Evolutionary conservation across 2,113 vertebrate genomes (phyloP).

Genomic region (Agelaius tricolor): DNA sequence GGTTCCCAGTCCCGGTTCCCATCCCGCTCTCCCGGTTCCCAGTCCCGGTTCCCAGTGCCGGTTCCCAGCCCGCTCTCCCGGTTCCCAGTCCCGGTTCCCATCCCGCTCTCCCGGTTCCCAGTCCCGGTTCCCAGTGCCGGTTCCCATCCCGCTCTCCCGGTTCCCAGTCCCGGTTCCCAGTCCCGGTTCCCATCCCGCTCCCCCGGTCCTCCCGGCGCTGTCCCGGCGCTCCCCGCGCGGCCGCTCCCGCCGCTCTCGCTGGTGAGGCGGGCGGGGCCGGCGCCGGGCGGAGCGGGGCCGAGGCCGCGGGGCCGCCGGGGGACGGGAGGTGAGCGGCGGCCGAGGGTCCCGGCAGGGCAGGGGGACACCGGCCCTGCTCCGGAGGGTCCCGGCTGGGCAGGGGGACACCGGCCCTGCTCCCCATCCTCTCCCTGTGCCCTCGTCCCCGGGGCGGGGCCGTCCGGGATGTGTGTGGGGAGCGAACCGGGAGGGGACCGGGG

Average conservation of each 20-base stretch:
- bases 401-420: background rate
- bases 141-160: too few species aligned
- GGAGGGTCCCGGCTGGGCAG: rapidly evolving
- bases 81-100: too few species aligned
- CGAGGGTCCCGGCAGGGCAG: rapidly evolving
- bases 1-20: background rate
- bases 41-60: too few species aligned
- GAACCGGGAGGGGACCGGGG: background rate
- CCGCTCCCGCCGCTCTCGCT: background rate
- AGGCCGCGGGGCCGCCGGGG: background rate
- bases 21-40: too few species aligned
- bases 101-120: background rate
- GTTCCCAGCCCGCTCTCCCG: too few species aligned
- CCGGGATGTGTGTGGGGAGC: background rate
- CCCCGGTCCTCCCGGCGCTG: background rate
- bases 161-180: too few species aligned
- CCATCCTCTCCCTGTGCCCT: background rate
- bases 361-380: background rate
- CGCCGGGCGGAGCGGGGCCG: background rate
- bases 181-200: background rate
- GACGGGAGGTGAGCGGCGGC: background rate
- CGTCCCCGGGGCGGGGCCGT: background rate
- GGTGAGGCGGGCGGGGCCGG: background rate
- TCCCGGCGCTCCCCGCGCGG: constrained; percentile 1
- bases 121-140: background rate